phyloP scores from a whole-genome alignment of 2,797 vertebrate species.

The Sylvilagus floridanus region DNA sequence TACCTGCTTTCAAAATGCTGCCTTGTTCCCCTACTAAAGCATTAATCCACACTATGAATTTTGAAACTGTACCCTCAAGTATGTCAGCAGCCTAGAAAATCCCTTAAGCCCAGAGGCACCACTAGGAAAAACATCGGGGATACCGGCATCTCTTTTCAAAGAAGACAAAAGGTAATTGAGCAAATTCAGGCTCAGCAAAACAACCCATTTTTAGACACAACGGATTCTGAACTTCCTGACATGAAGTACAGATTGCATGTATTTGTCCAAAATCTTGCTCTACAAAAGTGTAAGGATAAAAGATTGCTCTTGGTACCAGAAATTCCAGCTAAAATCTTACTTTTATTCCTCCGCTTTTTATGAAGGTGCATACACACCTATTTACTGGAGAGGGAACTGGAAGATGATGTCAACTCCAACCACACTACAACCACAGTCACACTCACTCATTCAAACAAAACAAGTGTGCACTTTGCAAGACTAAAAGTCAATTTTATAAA shows the following conservation, averaged over 20 bases:
- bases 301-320: neutral
- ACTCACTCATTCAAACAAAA: neutral
- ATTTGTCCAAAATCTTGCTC: slow-evolving; percentile 7
- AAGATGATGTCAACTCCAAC: neutral
- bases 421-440: neutral
- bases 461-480: neutral
- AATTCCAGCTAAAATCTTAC: neutral
- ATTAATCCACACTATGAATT: neutral
- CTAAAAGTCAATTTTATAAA: neutral
- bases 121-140: neutral
- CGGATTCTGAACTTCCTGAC: neutral
- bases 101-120: neutral
- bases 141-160: neutral
- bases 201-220: neutral
- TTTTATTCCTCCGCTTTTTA: neutral
- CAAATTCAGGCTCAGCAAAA: slow-evolving; percentile 55
- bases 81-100: slow-evolving; percentile 17
- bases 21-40: neutral
- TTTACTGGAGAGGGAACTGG: neutral
- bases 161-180: neutral
- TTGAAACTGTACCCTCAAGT: neutral
- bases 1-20: neutral
- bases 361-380: neutral
- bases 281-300: neutral
- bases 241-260: neutral